Percentiles rank a stretch among this genome's conserved stretches.
These are phyloP conservation scores for Eremobia ochroleuca DNA, from an alignment of 2,888 invertebrate genomes.

Conservation along the genomic window DNA sequence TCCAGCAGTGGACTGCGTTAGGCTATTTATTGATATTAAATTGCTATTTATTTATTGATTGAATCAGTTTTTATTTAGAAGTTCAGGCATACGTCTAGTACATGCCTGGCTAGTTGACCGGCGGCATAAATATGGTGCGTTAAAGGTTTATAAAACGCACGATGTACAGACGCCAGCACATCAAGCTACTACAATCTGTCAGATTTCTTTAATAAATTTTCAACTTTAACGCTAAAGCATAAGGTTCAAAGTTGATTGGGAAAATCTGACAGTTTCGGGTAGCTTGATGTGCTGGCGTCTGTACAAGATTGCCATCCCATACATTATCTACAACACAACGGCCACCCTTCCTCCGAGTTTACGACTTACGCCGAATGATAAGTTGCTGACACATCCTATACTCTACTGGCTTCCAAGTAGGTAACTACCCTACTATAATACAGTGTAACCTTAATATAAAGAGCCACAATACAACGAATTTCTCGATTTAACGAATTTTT, in stretches of 20 bases:
- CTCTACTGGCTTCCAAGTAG: slow-evolving; percentile 31
- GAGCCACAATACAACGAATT: no score
- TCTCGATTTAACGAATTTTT: no score
- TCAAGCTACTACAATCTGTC: no score
- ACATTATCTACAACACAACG: slow-evolving; percentile 58
- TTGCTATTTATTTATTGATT: neutral
- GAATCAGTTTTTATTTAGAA: neutral
- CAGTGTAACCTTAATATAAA: no score
- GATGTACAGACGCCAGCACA: no score
- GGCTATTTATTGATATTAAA: neutral
- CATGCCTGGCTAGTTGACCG: slow-evolving; percentile 9
- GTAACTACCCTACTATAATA: neutral
- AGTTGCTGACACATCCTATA: slow-evolving; percentile 56
- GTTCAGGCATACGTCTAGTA: neutral
- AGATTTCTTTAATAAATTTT: no score
- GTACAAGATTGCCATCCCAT: slow-evolving; percentile 42
- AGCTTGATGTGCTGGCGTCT: no score
- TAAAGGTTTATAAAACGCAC: slow-evolving; percentile 53
- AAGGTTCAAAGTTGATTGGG: no score
- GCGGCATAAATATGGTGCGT: slow-evolving; percentile 22
- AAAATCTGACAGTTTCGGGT: no score
- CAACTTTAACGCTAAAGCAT: no score
- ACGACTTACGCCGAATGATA: slow-evolving; percentile 59
- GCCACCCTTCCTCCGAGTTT: slow-evolving; percentile 54
- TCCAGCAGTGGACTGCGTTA: neutral